Conservation (phyloP, 2,888 invertebrate genomes). For the Galeruca laticollis region DNA sequence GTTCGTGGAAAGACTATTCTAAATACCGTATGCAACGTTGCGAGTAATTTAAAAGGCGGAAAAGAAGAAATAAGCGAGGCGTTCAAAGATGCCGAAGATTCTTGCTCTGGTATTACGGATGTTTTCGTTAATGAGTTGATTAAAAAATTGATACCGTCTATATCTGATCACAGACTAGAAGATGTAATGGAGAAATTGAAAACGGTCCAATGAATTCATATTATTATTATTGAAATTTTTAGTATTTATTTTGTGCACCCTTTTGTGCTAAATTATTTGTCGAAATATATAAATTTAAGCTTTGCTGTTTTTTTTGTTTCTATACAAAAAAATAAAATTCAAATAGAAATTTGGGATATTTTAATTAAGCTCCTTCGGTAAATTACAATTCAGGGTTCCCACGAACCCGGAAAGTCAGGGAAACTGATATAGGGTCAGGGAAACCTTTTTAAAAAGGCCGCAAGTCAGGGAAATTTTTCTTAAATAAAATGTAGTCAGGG, state of each 20-base stretch:
- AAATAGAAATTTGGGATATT: no score
- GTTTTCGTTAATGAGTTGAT: conserved; percentile 31
- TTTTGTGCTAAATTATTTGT: not conserved
- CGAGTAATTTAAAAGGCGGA: not conserved
- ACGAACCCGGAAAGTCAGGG: no score
- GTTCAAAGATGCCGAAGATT: conserved; percentile 23
- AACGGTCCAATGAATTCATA: conserved; percentile 1
- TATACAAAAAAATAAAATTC: no score
- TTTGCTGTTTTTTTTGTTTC: no score
- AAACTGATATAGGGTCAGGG: no score
- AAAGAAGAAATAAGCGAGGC: conserved; percentile 22
- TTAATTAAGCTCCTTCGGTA: no score
- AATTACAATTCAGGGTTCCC: no score
- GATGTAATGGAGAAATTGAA: conserved; percentile 16
- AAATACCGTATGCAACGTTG: conserved; percentile 6
- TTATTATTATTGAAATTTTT: not conserved
- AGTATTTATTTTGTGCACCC: not conserved
- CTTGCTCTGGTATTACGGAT: conserved; percentile 33
- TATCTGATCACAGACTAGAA: conserved; percentile 28
- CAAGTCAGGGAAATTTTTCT: no score
- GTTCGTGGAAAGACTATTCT: not conserved
- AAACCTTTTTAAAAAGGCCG: no score
- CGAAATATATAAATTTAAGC: no score
- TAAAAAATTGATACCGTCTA: conserved; percentile 22
- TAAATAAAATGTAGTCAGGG: no score